phyloP scores from a whole-genome alignment of 2,888 invertebrate species.

The Drosophila siamana region DNA sequence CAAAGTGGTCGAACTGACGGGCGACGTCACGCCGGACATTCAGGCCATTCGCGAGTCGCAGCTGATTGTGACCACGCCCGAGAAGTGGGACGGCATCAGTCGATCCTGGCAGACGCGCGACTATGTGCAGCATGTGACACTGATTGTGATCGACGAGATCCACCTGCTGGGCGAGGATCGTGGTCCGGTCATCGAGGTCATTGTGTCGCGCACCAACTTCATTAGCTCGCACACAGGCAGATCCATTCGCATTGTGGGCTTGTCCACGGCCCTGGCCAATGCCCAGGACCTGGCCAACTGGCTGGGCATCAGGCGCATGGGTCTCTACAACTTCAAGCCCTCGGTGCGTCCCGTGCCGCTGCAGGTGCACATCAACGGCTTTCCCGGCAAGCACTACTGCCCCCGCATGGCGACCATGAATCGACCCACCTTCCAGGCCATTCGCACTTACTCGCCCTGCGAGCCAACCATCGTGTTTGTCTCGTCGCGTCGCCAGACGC shows the following conservation, averaged over 20 bases:
- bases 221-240: conserved; percentile 95
- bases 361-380: conserved; percentile 95
- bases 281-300: conserved; percentile 98
- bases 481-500: conserved; percentile 97
- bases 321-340: conserved; percentile 98
- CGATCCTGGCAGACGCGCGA: conserved; percentile 98
- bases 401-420: conserved; percentile 99
- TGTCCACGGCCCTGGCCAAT: conserved; percentile 99
- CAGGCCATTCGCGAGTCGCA: conserved; percentile 93
- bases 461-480: conserved; percentile 98
- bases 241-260: conserved; percentile 94
- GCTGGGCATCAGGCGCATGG: conserved; percentile 95
- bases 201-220: conserved; percentile 98
- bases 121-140: conserved; percentile 95
- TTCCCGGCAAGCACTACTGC: conserved; percentile 98
- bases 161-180: conserved; percentile 97
- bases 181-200: conserved; percentile 97
- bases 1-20: conserved; percentile 97
- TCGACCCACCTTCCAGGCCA: conserved; percentile 98
- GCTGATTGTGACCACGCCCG: conserved; percentile 99
- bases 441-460: conserved; percentile 94
- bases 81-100: conserved; percentile 99
- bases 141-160: conserved; percentile 99
- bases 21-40: conserved; percentile 94
- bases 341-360: conserved; percentile 99